Evolutionary conservation across 2,888 invertebrate species (phyloP).

Genomic region (Frankliniella intonsa): DNA sequence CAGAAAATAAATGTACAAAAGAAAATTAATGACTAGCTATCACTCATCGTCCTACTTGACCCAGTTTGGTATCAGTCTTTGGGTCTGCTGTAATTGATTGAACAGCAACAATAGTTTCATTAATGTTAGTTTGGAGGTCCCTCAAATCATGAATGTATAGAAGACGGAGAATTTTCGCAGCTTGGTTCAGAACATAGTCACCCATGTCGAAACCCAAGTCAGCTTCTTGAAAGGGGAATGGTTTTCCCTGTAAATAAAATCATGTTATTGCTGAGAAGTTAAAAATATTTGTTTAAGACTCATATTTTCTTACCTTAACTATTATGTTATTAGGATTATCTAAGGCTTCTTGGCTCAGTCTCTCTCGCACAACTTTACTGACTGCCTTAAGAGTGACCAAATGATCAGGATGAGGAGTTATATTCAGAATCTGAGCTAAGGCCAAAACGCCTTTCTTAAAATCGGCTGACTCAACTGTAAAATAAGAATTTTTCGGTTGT

Average conservation of each 20-base stretch:
- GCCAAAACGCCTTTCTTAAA: constrained; percentile 77
- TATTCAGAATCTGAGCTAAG: constrained; percentile 72
- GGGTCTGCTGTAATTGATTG: constrained; percentile 94
- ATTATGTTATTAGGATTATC: constrained; percentile 53
- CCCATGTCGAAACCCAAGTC: constrained; percentile 63
- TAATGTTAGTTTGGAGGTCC: constrained; percentile 86
- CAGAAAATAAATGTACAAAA: neutral
- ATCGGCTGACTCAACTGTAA: constrained; percentile 70
- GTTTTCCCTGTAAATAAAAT: constrained; percentile 53
- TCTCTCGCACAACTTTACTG: constrained; percentile 56
- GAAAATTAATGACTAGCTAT: neutral
- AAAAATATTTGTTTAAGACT: neutral
- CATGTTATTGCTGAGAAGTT: neutral
- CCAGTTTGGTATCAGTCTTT: constrained; percentile 89
- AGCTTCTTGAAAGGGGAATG: constrained; percentile 64
- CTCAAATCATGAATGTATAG: constrained; percentile 80
- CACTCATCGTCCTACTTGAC: constrained; percentile 74
- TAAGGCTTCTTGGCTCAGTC: constrained; percentile 57
- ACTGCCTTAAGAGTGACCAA: constrained; percentile 67
- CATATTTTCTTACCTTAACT: constrained; percentile 44
- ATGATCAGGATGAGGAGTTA: constrained; percentile 76
- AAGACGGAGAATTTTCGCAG: constrained; percentile 71
- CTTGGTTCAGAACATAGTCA: constrained; percentile 61
- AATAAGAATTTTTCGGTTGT: constrained; percentile 29
- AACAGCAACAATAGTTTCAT: constrained; percentile 87